Evolutionary conservation across 2,888 invertebrate species (phyloP).

Genomic region (Drosophila mimetica): DNA sequence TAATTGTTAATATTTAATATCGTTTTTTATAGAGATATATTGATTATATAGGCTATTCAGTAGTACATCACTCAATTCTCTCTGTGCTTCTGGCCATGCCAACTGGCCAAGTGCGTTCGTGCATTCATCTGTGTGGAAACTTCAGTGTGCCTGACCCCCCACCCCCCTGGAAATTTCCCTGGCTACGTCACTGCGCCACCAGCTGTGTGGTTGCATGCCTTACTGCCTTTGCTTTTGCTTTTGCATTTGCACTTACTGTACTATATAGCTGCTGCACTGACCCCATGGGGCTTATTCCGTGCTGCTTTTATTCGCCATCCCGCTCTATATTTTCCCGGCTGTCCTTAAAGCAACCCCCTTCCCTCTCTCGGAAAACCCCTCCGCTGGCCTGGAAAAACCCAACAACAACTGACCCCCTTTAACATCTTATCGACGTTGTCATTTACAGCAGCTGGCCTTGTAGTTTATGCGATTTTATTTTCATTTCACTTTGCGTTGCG

Average conservation of each 20-base stretch:
- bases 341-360: too few relatives aligned
- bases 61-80: background rate
- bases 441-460: slow-evolving; percentile 54
- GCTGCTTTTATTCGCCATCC: background rate
- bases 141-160: background rate
- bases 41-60: background rate
- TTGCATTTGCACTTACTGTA: slow-evolving; percentile 7
- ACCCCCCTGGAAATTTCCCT: background rate
- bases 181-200: slow-evolving; percentile 6
- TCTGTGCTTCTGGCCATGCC: slow-evolving; percentile 30
- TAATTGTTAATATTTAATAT: too few relatives aligned
- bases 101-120: slow-evolving; percentile 45
- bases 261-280: slow-evolving; percentile 21
- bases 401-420: slow-evolving; percentile 21
- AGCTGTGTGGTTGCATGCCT: slow-evolving; percentile 43
- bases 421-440: slow-evolving; percentile 56
- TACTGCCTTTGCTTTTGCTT: slow-evolving; percentile 34
- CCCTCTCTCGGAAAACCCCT: background rate
- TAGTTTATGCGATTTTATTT: slow-evolving; percentile 61
- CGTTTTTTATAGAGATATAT: too few relatives aligned
- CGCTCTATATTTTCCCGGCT: background rate
- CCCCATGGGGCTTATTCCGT: slow-evolving; percentile 43
- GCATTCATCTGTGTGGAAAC: slow-evolving; percentile 40
- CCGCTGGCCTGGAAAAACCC: background rate
- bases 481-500: slow-evolving; percentile 59